A percentile compares a stretch with the other conserved stretches of the same genome.
phyloP scores from a whole-genome alignment of 2,113 vertebrate genomes.

The Limnothrissa miodon region DNA sequence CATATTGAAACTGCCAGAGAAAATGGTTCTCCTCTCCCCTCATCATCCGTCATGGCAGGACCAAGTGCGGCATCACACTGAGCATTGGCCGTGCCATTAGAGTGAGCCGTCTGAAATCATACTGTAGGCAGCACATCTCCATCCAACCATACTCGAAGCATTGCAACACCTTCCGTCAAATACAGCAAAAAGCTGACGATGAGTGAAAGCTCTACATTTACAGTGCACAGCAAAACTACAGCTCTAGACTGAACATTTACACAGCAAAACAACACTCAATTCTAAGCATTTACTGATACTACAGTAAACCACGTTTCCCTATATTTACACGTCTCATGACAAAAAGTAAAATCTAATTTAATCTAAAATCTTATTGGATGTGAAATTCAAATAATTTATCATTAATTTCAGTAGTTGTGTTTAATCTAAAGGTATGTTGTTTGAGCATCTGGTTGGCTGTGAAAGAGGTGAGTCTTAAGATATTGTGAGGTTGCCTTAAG shows the following conservation, averaged over 20 bases:
- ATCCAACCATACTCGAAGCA: not conserved
- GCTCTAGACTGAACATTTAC: not conserved
- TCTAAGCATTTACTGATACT: too few relatives aligned
- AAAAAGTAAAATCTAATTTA: too few relatives aligned
- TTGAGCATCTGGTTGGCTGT: not conserved
- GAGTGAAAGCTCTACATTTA: not conserved
- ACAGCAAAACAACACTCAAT: too few relatives aligned
- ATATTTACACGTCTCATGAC: too few relatives aligned
- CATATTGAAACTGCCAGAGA: constrained; percentile 24
- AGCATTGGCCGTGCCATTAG: not conserved
- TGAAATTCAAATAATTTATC: not conserved
- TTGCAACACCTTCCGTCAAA: not conserved
- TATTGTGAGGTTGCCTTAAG: not conserved
- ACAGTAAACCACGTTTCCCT: too few relatives aligned
- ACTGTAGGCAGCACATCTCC: not conserved
- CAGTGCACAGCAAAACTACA: not conserved
- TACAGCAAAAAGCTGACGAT: not conserved
- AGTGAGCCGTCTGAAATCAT: not conserved
- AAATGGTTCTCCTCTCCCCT: constrained; percentile 8
- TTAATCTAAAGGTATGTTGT: not conserved
- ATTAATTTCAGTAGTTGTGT: not conserved
- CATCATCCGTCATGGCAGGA: constrained; percentile 9
- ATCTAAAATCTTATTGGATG: too few relatives aligned
- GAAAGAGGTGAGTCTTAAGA: not conserved
- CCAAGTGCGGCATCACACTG: not conserved